Evolutionary conservation across 2,888 invertebrate species (phyloP), one percentile per base, ranked within the genome.

Genomic region (Linhomoeus sp.): DNA sequence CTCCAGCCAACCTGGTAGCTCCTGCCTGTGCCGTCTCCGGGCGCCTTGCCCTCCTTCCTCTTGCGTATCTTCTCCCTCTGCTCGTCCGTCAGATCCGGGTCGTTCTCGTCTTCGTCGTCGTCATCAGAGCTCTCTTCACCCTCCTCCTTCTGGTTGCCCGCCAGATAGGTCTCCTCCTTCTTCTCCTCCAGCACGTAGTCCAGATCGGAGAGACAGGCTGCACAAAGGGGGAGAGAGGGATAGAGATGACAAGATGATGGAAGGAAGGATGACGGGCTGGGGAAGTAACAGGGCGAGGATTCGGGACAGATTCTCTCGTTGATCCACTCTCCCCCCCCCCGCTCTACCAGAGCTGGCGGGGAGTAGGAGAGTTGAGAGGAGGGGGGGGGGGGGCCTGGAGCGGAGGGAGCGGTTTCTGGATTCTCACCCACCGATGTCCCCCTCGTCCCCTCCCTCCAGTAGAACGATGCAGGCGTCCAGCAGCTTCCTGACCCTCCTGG

Each of bases 181-280:
- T 47, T 47, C 44, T 49, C 49, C 25, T 49, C 49, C 36, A 49
- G 47, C 22, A 49, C 35, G 38, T 49, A 49, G 25, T 49, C 47
- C 14, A 49, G 38, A 7, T 49, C 49, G 36, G 40, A 40, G n/a
- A 50, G 40, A n/a, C 39, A n/a, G 19, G 37, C n/a, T n/a, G n/a
- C n/a, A n/a, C n/a, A n/a, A n/a, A n/a, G n/a, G n/a, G n/a, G n/a
- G n/a, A n/a, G n/a, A n/a, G n/a, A n/a, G n/a, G n/a, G n/a, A n/a
- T n/a, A n/a, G n/a, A n/a, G n/a, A n/a, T n/a, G n/a, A n/a, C n/a
- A n/a, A n/a, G n/a, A n/a, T n/a, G n/a, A n/a, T n/a, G n/a, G n/a
- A n/a, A n/a, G n/a, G n/a, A n/a, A n/a, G n/a, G n/a, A n/a, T n/a
- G n/a, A n/a, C n/a, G n/a, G n/a, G n/a, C n/a, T n/a, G n/a, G n/a